Base-by-base conservation (phyloP, 30 jellyfish, hydroid and myxozoan genomes). In the Rhopilema esculentum region DNA sequence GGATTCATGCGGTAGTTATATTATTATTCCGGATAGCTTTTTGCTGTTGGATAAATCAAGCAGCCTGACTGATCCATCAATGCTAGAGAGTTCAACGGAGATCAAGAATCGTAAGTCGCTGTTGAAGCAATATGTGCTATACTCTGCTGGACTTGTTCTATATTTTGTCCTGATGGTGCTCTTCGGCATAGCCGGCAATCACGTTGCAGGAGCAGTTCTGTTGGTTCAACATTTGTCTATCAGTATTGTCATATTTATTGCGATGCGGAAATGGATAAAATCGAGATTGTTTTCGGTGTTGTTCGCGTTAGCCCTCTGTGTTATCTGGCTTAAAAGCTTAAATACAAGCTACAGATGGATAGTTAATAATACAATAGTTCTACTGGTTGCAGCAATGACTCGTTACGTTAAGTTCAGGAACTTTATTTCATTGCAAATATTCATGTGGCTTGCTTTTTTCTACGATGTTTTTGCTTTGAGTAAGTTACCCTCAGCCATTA, bases 401-500 rank as follows among this genome's bases (percentile, higher is more conserved):
- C 80, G 93, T 20, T 66, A 89, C 33, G 62, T 89, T 27, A 71
- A 62, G 24, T 89, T 89, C 69, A 68, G 53, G 49, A 89, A 80
- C 69, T 89, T 89, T 74, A 69, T 64, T 22, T 80, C 72, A 73
- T 53, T 89, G 22, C 97, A 89, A 52, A 89, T 89, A n/a, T 89
- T 89, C 79, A 29, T 89, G 67, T 89, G 97, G 97, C 65, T 80
- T 17, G 97, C 97, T 1, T 89, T 89, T 61, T 20, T 80, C 16
- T 89, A 89, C 72, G 97, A 89, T 52, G 93, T 80, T 1, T 28
- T 28, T 30, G 25, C 82, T 16, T 69, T 89, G 70, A 32, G 63
- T 32, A 74, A 88, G 27, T 18, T 89, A 32, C 76, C 52, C 22
- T 20, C 75, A 1, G 9, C 74, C 12, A 23, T 32, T 0, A 2